These are phyloP conservation scores for Alauda arvensis DNA, from an alignment of 2,797 vertebrate species.

Conservation along the genomic window DNA sequence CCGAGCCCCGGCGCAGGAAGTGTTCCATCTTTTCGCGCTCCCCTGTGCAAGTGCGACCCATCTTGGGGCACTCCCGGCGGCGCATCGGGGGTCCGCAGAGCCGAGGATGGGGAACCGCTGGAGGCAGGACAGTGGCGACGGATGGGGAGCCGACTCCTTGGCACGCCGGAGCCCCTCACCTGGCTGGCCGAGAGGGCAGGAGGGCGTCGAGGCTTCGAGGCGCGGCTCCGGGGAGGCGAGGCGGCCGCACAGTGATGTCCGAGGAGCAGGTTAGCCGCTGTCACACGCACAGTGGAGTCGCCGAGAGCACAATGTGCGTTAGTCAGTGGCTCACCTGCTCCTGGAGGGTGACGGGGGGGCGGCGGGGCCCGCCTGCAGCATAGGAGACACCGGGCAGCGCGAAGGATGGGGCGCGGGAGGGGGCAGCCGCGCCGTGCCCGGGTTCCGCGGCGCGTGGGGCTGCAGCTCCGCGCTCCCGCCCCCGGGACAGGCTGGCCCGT, in stretches of 20 bases:
- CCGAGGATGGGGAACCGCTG: background rate
- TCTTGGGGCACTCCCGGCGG: background rate
- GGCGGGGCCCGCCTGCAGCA: slow-evolving; percentile 8
- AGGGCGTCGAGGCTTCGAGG: background rate
- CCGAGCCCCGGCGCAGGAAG: background rate
- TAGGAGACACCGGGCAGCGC: background rate
- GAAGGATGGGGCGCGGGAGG: background rate
- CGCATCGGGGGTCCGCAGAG: background rate
- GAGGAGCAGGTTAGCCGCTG: slow-evolving; percentile 99
- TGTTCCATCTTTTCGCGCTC: rapidly evolving
- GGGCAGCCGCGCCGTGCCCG: background rate
- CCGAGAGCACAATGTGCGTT: slow-evolving; percentile 97
- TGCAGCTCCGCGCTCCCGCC: background rate
- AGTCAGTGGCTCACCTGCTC: slow-evolving; percentile 99
- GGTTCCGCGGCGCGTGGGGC: background rate
- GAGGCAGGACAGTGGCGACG: background rate
- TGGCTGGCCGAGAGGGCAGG: background rate
- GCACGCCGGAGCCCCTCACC: background rate
- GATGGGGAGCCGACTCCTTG: background rate
- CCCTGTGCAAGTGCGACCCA: rapidly evolving
- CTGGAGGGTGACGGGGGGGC: slow-evolving; percentile 74
- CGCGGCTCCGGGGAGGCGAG: background rate
- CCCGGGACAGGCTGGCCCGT: background rate
- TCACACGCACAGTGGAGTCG: slow-evolving; percentile 99
- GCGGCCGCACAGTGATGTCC: slow-evolving; percentile 66